Evolutionary conservation across 2,113 vertebrate genomes (phyloP).

Genomic region (Brachirus orientalis): DNA sequence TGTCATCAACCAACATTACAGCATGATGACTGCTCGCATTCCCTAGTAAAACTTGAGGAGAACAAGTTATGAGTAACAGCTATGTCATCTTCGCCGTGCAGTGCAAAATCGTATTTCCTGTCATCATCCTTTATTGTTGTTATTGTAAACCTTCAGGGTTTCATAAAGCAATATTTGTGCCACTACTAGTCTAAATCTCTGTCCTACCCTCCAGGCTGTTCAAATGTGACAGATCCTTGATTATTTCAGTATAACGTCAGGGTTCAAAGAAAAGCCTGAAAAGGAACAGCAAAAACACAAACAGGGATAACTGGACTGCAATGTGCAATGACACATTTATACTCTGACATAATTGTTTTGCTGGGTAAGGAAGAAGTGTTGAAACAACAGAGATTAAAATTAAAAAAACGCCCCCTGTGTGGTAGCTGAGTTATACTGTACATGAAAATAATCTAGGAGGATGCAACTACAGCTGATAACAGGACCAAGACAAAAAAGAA

Average conservation of each 20-base stretch:
- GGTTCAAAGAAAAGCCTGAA: slow-evolving; percentile 29
- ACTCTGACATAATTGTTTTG: slow-evolving; percentile 27
- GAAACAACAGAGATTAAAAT: too few relatives aligned
- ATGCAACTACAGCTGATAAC: slow-evolving; percentile 12
- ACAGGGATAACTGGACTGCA: slow-evolving; percentile 18
- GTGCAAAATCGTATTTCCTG: slow-evolving; percentile 33
- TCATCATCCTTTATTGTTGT: slow-evolving; percentile 47
- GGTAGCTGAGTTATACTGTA: neutral
- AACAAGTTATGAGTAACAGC: slow-evolving; percentile 60
- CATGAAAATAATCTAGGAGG: slow-evolving; percentile 20
- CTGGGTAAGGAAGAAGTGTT: neutral
- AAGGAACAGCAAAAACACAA: slow-evolving; percentile 19
- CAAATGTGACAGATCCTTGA: slow-evolving; percentile 34
- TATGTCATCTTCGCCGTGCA: slow-evolving; percentile 47
- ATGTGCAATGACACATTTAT: slow-evolving; percentile 32
- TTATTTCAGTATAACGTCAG: slow-evolving; percentile 46
- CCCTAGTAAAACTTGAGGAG: slow-evolving; percentile 58
- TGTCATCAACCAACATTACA: slow-evolving; percentile 58
- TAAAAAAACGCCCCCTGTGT: neutral
- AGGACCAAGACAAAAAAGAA: slow-evolving; percentile 20
- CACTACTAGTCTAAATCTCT: slow-evolving; percentile 25
- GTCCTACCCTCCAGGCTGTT: slow-evolving; percentile 22
- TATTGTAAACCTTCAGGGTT: slow-evolving; percentile 40
- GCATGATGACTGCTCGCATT: slow-evolving; percentile 54
- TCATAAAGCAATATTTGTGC: slow-evolving; percentile 60